Conservation (phyloP, 2,888 invertebrate genomes). For the Eristalis tenax region DNA sequence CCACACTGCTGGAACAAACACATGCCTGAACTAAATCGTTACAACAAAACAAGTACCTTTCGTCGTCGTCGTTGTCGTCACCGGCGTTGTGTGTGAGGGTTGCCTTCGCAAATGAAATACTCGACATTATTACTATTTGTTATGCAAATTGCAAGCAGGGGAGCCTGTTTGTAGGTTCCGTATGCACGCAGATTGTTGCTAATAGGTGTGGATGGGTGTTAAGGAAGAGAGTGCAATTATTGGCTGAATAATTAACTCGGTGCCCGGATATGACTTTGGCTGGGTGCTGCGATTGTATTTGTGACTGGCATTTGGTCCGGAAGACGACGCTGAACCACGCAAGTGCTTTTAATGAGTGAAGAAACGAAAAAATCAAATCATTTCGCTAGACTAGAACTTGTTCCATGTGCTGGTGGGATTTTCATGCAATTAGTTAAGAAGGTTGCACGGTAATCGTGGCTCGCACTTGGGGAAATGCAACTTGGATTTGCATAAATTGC, state of each 20-base stretch:
- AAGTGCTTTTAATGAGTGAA: slow-evolving; percentile 1
- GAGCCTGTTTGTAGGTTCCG: neutral
- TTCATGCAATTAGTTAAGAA: neutral
- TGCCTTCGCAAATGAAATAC: slow-evolving; percentile 15
- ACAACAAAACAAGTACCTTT: neutral
- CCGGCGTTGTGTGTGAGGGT: neutral
- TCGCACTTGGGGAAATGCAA: too few relatives aligned
- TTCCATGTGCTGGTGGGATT: neutral
- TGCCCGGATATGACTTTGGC: slow-evolving; percentile 17
- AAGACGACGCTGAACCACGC: slow-evolving; percentile 41
- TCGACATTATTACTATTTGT: slow-evolving; percentile 15
- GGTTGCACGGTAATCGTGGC: neutral
- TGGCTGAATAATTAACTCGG: slow-evolving; percentile 48
- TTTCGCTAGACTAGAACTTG: neutral
- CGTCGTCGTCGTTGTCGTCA: neutral
- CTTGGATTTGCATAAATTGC: too few relatives aligned
- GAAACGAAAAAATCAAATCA: neutral
- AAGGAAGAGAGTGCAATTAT: slow-evolving; percentile 42
- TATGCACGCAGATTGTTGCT: neutral
- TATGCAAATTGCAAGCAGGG: neutral
- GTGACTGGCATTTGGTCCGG: slow-evolving; percentile 32
- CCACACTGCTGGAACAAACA: neutral
- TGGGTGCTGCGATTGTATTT: slow-evolving; percentile 29
- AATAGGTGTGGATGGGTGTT: neutral
- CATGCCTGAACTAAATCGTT: slow-evolving; percentile 1